Evolutionary conservation across 2,888 invertebrate species (phyloP).

Genomic region (Drosophila stalkeri): DNA sequence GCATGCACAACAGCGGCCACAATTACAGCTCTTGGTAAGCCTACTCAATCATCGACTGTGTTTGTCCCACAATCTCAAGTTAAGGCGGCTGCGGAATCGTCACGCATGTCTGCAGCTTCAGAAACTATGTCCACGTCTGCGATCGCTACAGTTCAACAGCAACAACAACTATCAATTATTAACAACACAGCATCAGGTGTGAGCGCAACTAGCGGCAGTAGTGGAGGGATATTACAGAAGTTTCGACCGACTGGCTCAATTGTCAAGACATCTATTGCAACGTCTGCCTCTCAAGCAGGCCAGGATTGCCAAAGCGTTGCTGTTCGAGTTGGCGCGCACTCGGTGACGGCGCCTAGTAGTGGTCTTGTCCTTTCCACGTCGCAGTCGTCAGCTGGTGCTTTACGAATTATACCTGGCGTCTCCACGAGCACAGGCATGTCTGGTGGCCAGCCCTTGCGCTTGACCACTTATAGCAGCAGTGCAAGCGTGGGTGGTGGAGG

Average conservation of each 20-base stretch:
- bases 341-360: slow-evolving; percentile 44
- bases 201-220: slow-evolving; percentile 34
- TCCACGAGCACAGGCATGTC: slow-evolving; percentile 38
- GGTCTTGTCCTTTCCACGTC: slow-evolving; percentile 59
- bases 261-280: slow-evolving; percentile 55
- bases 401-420: slow-evolving; percentile 83
- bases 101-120: background rate
- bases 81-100: slow-evolving; percentile 6
- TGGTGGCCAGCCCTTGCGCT: slow-evolving; percentile 81
- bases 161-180: slow-evolving; percentile 72
- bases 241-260: slow-evolving; percentile 72
- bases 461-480: slow-evolving; percentile 73
- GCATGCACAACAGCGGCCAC: slow-evolving; percentile 15
- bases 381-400: slow-evolving; percentile 70
- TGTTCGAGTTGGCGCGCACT: slow-evolving; percentile 62
- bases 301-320: slow-evolving; percentile 31
- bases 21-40: slow-evolving; percentile 9
- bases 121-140: slow-evolving; percentile 34
- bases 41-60: slow-evolving; percentile 21
- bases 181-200: slow-evolving; percentile 52
- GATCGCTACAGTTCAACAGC: slow-evolving; percentile 57
- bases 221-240: slow-evolving; percentile 76
- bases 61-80: slow-evolving; percentile 19
- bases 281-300: slow-evolving; percentile 12
- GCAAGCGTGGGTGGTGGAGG: slow-evolving; percentile 7